Evolutionary conservation across 2,113 vertebrate species (phyloP).

Genomic region (Corythaeola cristata): DNA sequence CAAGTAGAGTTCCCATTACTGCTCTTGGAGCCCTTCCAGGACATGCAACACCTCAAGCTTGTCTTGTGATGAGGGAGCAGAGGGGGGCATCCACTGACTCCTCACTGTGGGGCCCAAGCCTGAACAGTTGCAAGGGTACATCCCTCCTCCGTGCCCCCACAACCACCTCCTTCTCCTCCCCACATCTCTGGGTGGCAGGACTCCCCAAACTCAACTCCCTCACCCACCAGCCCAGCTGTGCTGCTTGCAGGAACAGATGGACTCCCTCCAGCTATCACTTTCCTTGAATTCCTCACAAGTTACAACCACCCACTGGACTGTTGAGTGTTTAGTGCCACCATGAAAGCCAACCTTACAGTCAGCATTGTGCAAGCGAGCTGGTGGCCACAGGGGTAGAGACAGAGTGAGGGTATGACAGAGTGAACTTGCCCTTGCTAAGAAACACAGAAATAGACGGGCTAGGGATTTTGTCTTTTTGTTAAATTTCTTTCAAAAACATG

Average conservation of each 20-base stretch:
- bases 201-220: neutral
- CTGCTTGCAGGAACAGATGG: neutral
- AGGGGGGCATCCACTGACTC: neutral
- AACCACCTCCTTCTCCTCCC: neutral
- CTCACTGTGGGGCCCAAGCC: neutral
- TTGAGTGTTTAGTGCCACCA: fast-evolving
- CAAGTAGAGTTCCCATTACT: neutral
- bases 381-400: neutral
- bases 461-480: neutral
- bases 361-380: neutral
- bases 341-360: neutral
- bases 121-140: neutral
- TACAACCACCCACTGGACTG: neutral
- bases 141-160: neutral
- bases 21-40: neutral
- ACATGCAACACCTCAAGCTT: neutral
- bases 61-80: neutral
- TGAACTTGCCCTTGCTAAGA: neutral
- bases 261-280: neutral
- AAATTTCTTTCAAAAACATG: neutral
- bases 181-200: fast-evolving
- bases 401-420: neutral
- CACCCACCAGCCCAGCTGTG: neutral
- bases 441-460: neutral
- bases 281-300: neutral